Percentiles rank a stretch among this genome's conserved stretches.
Evolutionary conservation across 2,113 vertebrate species (phyloP).

Genomic region (Isurus oxyrinchus): DNA sequence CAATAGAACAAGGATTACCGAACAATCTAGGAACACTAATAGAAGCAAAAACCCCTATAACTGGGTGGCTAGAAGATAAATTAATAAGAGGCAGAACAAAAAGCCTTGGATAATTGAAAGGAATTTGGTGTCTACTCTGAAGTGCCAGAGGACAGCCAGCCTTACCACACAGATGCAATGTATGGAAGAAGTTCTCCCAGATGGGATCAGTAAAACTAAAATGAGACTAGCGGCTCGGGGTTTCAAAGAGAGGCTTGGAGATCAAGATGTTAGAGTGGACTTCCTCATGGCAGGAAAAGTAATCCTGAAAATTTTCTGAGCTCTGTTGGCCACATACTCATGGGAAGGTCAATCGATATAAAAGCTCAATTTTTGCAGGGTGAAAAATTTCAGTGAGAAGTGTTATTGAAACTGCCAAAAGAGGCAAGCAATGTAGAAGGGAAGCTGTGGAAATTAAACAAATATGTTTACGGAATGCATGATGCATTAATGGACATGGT

Average conservation of each 20-base stretch:
- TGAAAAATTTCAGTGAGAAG: too few relatives aligned
- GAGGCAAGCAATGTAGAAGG: neutral
- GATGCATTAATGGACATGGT: neutral
- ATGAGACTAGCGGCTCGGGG: too few relatives aligned
- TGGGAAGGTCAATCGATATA: too few relatives aligned
- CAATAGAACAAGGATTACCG: neutral
- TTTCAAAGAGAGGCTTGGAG: too few relatives aligned
- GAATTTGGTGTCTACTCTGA: neutral
- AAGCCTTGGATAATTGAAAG: neutral
- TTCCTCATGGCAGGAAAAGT: too few relatives aligned
- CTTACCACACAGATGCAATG: neutral
- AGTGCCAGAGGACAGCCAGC: neutral
- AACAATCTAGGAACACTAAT: neutral
- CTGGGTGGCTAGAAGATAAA: neutral
- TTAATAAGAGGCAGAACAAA: neutral
- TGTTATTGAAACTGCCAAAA: too few relatives aligned
- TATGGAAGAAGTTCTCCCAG: neutral
- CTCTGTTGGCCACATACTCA: too few relatives aligned
- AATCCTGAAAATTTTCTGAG: too few relatives aligned
- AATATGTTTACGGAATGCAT: neutral
- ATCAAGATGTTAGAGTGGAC: too few relatives aligned
- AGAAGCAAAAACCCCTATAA: neutral
- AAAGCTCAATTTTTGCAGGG: too few relatives aligned
- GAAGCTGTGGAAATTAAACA: neutral
- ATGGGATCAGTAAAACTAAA: neutral